Evolutionary conservation across 2,888 invertebrate species (phyloP), one percentile per base, ranked within the genome.

Genomic region (Pterostichus niger): DNA sequence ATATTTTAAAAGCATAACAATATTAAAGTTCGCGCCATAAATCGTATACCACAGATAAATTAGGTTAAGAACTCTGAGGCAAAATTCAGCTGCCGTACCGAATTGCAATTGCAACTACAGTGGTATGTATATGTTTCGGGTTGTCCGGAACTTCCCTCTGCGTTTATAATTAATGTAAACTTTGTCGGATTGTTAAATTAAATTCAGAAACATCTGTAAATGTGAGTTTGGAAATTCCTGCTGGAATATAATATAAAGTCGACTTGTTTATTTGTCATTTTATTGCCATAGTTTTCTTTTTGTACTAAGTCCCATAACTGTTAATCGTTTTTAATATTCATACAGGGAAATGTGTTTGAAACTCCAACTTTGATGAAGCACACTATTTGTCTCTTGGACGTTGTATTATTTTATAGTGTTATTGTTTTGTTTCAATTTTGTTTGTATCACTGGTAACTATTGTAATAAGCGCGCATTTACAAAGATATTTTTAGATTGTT

Each of bases 181-280:
- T 79, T 79, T 79, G 64, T 64, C 68, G 46, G 78, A 78, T 78
- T 78, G 77, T 77, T 77, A 54, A 77, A 77, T 77, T 77, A 77
- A 77, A 77, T 77, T 77, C 77, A 77, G 77, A 77, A 77, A 77
- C 77, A 77, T 77, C 77, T 77, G 77, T 40, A 77, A 56, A 56
- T 77, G 77, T 56, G 54, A 52, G 75, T 71, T 71, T 71, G 44
- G 68, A 40, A 44, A 71, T 71, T 71, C 17, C 40, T 71, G n/a
- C 56, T 44, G 68, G 68, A 44, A 71, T 71, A 7, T 40, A 44
- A n/a, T 17, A 71, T 71, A 44, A 71, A 71, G 68, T 40, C 5
- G 7, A 71, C 68, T 71, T 71, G 68, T 71, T 71, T 71, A 71
- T 71, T 71, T 71, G 24, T 71, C 0, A 44, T 71, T 71, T 71